These are phyloP conservation scores for Varanus komodoensis DNA, from an alignment of 2,113 vertebrate species.

Conservation along the genomic window DNA sequence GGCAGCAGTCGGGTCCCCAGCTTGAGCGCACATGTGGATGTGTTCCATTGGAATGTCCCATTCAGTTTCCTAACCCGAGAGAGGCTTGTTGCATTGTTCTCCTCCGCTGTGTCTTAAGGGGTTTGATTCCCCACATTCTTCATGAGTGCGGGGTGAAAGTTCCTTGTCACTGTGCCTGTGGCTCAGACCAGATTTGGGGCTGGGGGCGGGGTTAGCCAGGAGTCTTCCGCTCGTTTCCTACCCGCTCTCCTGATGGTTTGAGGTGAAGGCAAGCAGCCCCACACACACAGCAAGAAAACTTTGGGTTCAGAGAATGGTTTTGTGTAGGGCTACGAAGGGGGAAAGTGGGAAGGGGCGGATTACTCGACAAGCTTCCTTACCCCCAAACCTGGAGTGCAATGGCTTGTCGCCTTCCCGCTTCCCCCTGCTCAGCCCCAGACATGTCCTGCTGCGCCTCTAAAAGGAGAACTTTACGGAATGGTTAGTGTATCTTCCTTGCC, in stretches of 20 bases:
- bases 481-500: neutral
- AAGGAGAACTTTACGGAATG: neutral
- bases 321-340: neutral
- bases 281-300: neutral
- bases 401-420: neutral
- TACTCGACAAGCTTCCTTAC: neutral
- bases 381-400: neutral
- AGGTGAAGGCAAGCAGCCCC: neutral
- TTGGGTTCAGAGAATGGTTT: neutral
- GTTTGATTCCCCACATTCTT: neutral
- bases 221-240: neutral
- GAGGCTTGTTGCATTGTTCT: neutral
- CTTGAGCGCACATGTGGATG: neutral
- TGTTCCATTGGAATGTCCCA: neutral
- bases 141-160: neutral
- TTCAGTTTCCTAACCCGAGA: neutral
- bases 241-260: neutral
- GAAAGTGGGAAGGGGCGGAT: too few relatives aligned
- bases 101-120: neutral
- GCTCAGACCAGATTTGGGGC: neutral
- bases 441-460: neutral
- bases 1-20: neutral
- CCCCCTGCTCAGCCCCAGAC: too few relatives aligned
- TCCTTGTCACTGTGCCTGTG: neutral
- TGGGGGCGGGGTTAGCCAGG: neutral